A percentile compares a stretch with the other conserved stretches of the same genome.
phyloP scores from a whole-genome alignment of 2,797 vertebrate genomes.

The Catharus ustulatus region DNA sequence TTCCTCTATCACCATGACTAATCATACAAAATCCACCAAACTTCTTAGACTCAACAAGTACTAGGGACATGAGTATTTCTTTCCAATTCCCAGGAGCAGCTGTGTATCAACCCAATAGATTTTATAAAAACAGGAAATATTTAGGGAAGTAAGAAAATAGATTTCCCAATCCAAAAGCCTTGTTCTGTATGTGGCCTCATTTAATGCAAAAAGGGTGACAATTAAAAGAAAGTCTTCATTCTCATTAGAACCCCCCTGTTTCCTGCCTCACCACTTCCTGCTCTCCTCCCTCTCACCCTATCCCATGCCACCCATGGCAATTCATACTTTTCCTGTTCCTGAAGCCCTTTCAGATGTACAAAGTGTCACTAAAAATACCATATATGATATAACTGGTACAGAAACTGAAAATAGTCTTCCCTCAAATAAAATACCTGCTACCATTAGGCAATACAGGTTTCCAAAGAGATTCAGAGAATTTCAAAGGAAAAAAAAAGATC shows the following conservation, averaged over 20 bases:
- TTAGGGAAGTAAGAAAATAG: neutral
- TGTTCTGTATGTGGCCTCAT: neutral
- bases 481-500: neutral
- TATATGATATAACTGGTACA: neutral
- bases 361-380: constrained; percentile 3
- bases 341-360: neutral
- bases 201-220: neutral
- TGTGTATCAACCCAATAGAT: neutral
- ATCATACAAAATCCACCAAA: neutral
- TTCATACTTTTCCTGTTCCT: neutral
- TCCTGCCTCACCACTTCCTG: constrained; percentile 18
- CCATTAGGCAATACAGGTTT: neutral
- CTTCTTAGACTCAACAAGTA: constrained; percentile 43
- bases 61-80: neutral
- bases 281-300: constrained; percentile 16
- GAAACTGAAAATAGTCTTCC: neutral
- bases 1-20: neutral
- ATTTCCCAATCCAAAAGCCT: neutral
- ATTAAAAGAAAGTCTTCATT: neutral
- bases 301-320: constrained; percentile 11
- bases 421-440: neutral
- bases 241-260: neutral
- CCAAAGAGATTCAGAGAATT: neutral
- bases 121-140: neutral
- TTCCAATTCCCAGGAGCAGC: neutral